Percentiles rank a stretch among this genome's conserved stretches.
phyloP scores from a whole-genome alignment of 2,113 vertebrate species.

The Lepus americanus region DNA sequence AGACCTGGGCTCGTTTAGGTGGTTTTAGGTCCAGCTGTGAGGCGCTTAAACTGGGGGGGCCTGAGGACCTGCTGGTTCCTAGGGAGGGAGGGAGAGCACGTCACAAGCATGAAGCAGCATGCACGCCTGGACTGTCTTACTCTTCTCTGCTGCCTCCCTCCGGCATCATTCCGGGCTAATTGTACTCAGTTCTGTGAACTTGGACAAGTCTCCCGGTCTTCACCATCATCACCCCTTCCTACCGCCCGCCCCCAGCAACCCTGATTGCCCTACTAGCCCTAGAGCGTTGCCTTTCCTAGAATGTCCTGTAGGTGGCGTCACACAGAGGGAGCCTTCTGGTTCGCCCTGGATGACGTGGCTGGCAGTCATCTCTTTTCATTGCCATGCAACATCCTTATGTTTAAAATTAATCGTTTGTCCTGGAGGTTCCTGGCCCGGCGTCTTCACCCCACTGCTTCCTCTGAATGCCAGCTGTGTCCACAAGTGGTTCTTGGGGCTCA shows the following conservation, averaged over 20 bases:
- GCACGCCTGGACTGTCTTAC: not conserved
- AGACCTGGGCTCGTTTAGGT: constrained; percentile 30
- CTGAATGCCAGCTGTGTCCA: not conserved
- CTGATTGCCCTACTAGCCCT: not conserved
- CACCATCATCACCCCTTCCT: not conserved
- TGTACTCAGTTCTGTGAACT: not conserved
- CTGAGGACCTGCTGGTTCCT: not conserved
- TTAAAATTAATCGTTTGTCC: not conserved
- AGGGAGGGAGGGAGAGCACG: not conserved
- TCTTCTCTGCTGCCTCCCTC: not conserved
- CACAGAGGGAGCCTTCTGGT: not conserved
- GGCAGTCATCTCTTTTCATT: accelerated
- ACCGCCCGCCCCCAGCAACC: not conserved
- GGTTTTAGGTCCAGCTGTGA: constrained; percentile 5
- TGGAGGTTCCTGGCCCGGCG: not conserved
- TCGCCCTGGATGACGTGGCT: too few species aligned
- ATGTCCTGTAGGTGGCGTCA: not conserved
- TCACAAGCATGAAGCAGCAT: not conserved
- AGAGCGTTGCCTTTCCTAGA: not conserved
- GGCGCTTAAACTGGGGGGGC: not conserved
- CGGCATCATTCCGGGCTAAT: not conserved
- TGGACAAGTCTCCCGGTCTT: not conserved
- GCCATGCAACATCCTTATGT: not conserved
- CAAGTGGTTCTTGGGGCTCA: not conserved
- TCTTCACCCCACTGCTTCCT: not conserved